Evolutionary conservation across 2,888 invertebrate species (phyloP).

Genomic region (Eupithecia abbreviata): DNA sequence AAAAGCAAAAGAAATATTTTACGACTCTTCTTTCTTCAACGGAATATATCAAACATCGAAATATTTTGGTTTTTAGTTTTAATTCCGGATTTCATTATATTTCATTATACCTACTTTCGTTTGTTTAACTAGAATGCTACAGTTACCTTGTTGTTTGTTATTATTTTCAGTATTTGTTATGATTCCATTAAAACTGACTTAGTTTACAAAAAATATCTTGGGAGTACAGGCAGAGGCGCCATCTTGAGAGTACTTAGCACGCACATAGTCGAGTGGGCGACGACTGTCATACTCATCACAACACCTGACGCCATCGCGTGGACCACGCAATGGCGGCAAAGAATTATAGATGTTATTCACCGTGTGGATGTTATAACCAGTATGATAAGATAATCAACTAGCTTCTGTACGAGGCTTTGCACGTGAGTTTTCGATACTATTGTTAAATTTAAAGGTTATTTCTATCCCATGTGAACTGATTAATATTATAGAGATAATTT

Average conservation of each 20-base stretch:
- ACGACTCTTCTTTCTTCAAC: neutral
- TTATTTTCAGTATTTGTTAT: neutral
- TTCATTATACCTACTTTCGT: neutral
- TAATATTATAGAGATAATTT: too few relatives aligned
- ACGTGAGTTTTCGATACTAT: too few relatives aligned
- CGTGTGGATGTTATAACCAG: neutral
- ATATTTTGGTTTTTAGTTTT: neutral
- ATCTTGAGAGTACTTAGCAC: slow-evolving; percentile 31
- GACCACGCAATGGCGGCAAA: slow-evolving; percentile 21
- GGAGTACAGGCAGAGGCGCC: neutral
- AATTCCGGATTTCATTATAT: neutral
- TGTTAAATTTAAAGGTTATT: too few relatives aligned
- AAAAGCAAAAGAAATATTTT: neutral
- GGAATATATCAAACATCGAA: neutral
- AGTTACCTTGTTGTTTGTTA: neutral
- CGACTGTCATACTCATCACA: slow-evolving; percentile 34
- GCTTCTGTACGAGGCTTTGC: too few relatives aligned
- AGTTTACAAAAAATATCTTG: neutral
- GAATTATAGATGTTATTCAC: slow-evolving; percentile 20
- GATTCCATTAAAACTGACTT: neutral
- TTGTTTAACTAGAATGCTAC: neutral
- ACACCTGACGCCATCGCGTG: slow-evolving; percentile 34
- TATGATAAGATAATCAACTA: neutral
- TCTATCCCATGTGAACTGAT: too few relatives aligned
- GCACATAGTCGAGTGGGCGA: slow-evolving; percentile 18